A percentile compares a stretch with the other conserved stretches of the same genome.
phyloP scores from a whole-genome alignment of 2,888 invertebrate species.

The Liodrosophila aerea region DNA sequence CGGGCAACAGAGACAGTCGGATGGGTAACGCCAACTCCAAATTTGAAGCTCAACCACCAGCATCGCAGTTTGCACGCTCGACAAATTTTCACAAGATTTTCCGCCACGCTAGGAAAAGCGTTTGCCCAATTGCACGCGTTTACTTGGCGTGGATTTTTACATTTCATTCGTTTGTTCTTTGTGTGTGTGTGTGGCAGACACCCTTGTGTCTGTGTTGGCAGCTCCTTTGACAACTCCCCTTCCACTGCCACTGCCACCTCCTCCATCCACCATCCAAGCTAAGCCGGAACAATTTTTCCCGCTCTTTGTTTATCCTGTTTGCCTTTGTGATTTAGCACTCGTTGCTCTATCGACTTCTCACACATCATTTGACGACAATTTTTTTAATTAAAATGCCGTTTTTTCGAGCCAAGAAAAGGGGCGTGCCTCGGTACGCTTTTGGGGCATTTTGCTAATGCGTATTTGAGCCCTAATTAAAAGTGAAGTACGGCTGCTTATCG shows the following conservation, averaged over 20 bases:
- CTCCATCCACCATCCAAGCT: neutral
- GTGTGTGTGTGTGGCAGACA: slow-evolving; percentile 31
- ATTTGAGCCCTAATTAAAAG: slow-evolving; percentile 69
- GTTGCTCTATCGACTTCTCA: slow-evolving; percentile 75
- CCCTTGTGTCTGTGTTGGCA: slow-evolving; percentile 47
- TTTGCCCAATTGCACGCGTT: slow-evolving; percentile 39
- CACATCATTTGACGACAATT: slow-evolving; percentile 64
- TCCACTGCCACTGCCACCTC: neutral
- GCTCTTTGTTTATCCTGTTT: slow-evolving; percentile 56
- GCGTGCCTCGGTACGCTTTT: slow-evolving; percentile 60
- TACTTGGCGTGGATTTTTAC: neutral
- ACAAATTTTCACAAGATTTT: slow-evolving; percentile 77
- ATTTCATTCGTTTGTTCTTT: neutral
- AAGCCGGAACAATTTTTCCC: neutral
- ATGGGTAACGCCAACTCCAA: slow-evolving; percentile 1
- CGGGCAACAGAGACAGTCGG: slow-evolving; percentile 17
- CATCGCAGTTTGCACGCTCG: slow-evolving; percentile 69
- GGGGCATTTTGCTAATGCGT: slow-evolving; percentile 68
- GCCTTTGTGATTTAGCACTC: slow-evolving; percentile 69
- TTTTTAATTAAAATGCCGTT: slow-evolving; percentile 73
- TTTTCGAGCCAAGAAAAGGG: slow-evolving; percentile 41
- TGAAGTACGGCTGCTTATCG: slow-evolving; percentile 63
- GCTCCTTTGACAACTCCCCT: slow-evolving; percentile 5
- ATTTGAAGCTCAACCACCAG: slow-evolving; percentile 25
- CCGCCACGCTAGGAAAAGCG: slow-evolving; percentile 46